Evolutionary conservation across 2,797 vertebrate genomes (phyloP).

Genomic region (Sciurus carolinensis): DNA sequence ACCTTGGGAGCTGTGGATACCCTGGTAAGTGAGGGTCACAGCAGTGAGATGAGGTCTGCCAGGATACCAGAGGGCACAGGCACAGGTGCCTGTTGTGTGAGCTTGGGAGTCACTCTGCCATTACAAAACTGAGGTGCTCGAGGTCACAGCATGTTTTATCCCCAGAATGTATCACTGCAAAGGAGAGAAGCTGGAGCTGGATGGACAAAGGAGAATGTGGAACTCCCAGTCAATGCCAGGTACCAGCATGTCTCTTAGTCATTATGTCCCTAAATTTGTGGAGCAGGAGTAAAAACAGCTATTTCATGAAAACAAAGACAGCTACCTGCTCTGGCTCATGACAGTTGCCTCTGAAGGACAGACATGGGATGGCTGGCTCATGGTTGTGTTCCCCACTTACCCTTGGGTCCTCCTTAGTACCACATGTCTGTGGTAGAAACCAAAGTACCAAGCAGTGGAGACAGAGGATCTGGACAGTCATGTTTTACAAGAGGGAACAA

Average conservation of each 20-base stretch:
- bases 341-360: background rate
- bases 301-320: background rate
- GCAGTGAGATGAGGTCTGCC: accelerated
- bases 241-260: background rate
- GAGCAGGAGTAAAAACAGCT: background rate
- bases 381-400: background rate
- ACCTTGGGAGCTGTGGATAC: background rate
- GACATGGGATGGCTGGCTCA: background rate
- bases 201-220: background rate
- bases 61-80: accelerated
- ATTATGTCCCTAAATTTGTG: background rate
- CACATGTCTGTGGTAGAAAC: background rate
- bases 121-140: background rate
- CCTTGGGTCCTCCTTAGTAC: background rate
- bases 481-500: background rate
- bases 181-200: background rate
- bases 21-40: accelerated
- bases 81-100: accelerated
- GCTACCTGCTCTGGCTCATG: background rate
- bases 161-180: background rate
- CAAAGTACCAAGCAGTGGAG: background rate
- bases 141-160: background rate
- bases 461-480: too few relatives aligned
- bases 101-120: background rate
- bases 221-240: background rate